Base-by-base conservation (phyloP, 2,888 invertebrate genomes). In the Calameuta pallipes region DNA sequence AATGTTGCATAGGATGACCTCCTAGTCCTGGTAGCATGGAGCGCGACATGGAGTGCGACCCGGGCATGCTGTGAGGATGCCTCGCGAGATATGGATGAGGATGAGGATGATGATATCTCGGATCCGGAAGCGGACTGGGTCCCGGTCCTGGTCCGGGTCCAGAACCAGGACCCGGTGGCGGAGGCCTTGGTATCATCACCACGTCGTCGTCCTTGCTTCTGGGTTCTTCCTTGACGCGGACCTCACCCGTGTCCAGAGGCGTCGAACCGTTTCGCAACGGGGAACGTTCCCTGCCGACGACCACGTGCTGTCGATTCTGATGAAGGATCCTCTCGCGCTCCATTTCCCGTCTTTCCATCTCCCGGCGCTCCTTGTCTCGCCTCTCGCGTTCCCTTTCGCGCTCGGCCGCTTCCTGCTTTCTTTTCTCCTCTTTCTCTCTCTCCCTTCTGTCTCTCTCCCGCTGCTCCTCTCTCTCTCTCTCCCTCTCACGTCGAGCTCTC, bases 261-360 rank as follows among this genome's bases (percentile, higher is more conserved):
- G 85, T 87, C 13, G 86, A 85, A 11, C 96, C 96, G 89, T 95
- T 96, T 37, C 97, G 93, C 77, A 96, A 92, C 6, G 97, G 97
- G 11, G 97, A 97, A 76, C 97, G 93, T 82, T 95, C 95, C 6
- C 95, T 90, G 81, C 87, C 85, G 33, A 89, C 86, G 6, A 87
- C 84, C 11, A 88, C 85, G 73, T 90, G 90, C 37, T 90, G 90
- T 33, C 87, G 86, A 23, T 85, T 86, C 35, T 89, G 90, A 71
- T 85, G 85, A 30, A 83, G 79, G 11, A 77, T 76, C 70, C 79
- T 15, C 73, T 74, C 78, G 77, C 81, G 80, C 82, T 93, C 93
- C 83, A 93, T 91, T 79, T 94, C 94, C 37, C 93, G 88, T 87
- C 93, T 92, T 87, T 95, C 95, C 80, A 88, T 94, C 92, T 90